Conservation (phyloP, 2,113 vertebrate species). For the Neodontobutis hainanensis region DNA sequence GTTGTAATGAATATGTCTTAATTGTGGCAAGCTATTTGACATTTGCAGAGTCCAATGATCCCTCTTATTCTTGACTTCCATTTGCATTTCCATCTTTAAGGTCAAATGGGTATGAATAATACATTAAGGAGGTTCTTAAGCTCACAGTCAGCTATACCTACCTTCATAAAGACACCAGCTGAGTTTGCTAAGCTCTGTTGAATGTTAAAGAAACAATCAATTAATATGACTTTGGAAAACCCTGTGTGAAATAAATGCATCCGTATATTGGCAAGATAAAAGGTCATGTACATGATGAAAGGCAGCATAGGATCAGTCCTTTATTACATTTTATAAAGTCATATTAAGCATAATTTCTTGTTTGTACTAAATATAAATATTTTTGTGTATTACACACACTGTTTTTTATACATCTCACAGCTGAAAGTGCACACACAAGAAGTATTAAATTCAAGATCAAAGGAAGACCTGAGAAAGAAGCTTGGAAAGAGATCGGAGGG, state of each 20-base stretch:
- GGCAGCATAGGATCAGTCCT: constrained; percentile 13
- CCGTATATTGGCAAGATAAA: constrained; percentile 55
- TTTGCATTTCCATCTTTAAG: constrained; percentile 80
- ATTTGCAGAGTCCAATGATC: constrained; percentile 78
- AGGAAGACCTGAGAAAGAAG: constrained; percentile 71
- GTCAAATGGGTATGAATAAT: constrained; percentile 81
- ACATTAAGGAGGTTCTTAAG: constrained; percentile 74
- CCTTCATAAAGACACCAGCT: constrained; percentile 71
- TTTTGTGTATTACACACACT: not conserved
- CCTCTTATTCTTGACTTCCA: constrained; percentile 68
- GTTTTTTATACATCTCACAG: constrained; percentile 1
- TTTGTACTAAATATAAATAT: constrained; percentile 2
- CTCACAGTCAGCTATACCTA: constrained; percentile 71
- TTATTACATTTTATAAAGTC: not conserved
- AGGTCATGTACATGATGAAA: constrained; percentile 47
- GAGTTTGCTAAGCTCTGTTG: constrained; percentile 61
- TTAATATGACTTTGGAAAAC: constrained; percentile 68
- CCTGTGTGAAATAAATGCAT: constrained; percentile 46
- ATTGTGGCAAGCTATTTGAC: constrained; percentile 76
- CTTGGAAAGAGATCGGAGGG: constrained; percentile 73
- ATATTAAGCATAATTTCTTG: not conserved
- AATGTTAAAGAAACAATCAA: constrained; percentile 73
- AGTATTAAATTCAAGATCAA: constrained; percentile 78
- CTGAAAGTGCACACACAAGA: constrained; percentile 27
- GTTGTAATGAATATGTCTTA: constrained; percentile 78